Evolutionary conservation across 2,113 vertebrate species (phyloP).

Genomic region (Lycocorax pyrrhopterus): DNA sequence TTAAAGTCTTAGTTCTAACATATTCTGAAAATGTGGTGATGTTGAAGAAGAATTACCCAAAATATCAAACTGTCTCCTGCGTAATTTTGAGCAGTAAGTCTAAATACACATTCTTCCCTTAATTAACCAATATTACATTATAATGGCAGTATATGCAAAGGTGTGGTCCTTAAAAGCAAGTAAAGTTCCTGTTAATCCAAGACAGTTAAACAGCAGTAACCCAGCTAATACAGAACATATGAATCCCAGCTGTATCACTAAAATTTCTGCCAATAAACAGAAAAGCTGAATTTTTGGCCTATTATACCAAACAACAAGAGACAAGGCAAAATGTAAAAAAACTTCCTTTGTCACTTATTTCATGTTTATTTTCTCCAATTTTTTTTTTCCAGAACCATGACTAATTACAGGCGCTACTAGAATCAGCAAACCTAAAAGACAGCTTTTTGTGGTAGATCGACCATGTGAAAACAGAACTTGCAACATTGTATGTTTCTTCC

Average conservation of each 20-base stretch:
- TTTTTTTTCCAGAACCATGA: background rate
- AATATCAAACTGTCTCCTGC: background rate
- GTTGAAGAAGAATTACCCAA: background rate
- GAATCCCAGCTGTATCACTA: slow-evolving; percentile 22
- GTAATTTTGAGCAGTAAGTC: background rate
- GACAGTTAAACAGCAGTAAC: slow-evolving; percentile 18
- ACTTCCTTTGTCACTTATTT: background rate
- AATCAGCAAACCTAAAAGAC: background rate
- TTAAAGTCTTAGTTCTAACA: background rate
- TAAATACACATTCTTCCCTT: background rate
- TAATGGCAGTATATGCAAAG: background rate
- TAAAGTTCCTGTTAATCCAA: slow-evolving; percentile 37
- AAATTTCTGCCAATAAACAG: slow-evolving; percentile 18
- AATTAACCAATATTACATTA: background rate
- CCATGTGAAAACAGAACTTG: background rate
- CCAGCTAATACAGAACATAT: background rate
- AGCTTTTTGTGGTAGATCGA: background rate
- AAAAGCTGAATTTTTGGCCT: background rate
- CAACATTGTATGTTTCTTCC: background rate
- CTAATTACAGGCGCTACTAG: background rate
- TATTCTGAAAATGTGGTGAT: background rate
- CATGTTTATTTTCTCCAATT: background rate
- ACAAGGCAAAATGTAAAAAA: background rate
- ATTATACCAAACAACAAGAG: background rate
- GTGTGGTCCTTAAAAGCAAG: background rate